These are phyloP conservation scores for Melanotus villosus DNA, from an alignment of 2,888 invertebrate genomes.

Conservation along the genomic window DNA sequence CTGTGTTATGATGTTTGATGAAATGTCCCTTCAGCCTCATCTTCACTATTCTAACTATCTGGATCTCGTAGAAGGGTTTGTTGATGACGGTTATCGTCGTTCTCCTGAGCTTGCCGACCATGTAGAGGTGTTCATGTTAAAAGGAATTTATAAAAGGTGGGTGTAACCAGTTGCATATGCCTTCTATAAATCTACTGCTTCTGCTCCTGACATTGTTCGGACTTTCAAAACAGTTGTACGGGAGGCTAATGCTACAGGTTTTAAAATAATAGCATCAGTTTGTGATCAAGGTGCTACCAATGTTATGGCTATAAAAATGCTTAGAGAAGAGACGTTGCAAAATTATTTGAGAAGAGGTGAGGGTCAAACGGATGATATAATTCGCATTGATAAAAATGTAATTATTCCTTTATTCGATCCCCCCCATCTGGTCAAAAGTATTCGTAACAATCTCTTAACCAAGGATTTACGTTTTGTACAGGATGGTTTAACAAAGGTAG, in stretches of 20 bases:
- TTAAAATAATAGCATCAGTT: constrained; percentile 54
- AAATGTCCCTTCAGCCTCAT: constrained; percentile 13
- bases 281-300: constrained; percentile 57
- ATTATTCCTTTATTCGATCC: not conserved
- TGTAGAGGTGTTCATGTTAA: constrained; percentile 9
- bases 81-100: not conserved
- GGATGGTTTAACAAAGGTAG: constrained; percentile 26
- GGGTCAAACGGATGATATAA: not conserved
- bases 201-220: not conserved
- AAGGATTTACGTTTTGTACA: constrained; percentile 33
- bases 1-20: constrained; percentile 31
- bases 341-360: not conserved
- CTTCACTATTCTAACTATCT: not conserved
- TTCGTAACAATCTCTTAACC: constrained; percentile 42
- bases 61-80: constrained; percentile 18
- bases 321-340: not conserved
- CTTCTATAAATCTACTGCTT: constrained; percentile 4
- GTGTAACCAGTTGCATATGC: constrained; percentile 8
- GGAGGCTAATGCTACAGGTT: constrained; percentile 40
- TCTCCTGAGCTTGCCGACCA: not conserved
- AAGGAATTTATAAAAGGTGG: constrained; percentile 10
- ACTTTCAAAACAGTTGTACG: constrained; percentile 4
- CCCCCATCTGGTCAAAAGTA: constrained; percentile 39
- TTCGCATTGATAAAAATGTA: not conserved
- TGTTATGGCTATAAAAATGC: constrained; percentile 11